phyloP scores from a whole-genome alignment of 2,888 invertebrate species.

The Mayetiola destructor region DNA sequence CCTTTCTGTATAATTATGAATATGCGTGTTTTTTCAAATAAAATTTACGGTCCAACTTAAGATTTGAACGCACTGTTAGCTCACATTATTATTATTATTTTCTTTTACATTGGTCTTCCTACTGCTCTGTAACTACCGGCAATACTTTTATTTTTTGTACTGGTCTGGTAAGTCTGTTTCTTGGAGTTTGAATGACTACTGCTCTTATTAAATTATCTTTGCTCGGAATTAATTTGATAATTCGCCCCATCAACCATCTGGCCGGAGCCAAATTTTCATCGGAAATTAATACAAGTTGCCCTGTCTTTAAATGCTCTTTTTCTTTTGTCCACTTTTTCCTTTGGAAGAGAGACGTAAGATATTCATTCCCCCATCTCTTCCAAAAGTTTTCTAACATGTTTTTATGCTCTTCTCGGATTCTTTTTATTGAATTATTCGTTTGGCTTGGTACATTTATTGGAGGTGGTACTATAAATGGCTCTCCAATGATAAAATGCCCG shows the following conservation, averaged over 20 bases:
- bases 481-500: constrained; percentile 6
- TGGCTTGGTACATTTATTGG: not conserved
- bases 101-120: too few species aligned
- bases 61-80: too few species aligned
- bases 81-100: too few species aligned
- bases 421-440: not conserved
- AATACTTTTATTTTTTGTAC: not conserved
- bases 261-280: not conserved
- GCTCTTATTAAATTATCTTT: not conserved
- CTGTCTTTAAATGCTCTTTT: not conserved
- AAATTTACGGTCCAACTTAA: too few species aligned
- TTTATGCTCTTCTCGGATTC: constrained; percentile 15
- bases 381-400: not conserved
- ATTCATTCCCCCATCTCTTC: not conserved
- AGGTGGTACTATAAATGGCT: not conserved
- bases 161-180: not conserved
- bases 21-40: too few species aligned
- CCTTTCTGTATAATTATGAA: too few species aligned
- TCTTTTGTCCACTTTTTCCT: not conserved
- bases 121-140: not conserved
- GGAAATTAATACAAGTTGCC: not conserved
- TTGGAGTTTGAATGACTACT: not conserved
- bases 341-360: not conserved
- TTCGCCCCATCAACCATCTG: not conserved
- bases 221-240: not conserved